Evolutionary conservation across 2,113 vertebrate genomes (phyloP), one percentile per base, ranked within the genome.

Genomic region (Fulica atra): DNA sequence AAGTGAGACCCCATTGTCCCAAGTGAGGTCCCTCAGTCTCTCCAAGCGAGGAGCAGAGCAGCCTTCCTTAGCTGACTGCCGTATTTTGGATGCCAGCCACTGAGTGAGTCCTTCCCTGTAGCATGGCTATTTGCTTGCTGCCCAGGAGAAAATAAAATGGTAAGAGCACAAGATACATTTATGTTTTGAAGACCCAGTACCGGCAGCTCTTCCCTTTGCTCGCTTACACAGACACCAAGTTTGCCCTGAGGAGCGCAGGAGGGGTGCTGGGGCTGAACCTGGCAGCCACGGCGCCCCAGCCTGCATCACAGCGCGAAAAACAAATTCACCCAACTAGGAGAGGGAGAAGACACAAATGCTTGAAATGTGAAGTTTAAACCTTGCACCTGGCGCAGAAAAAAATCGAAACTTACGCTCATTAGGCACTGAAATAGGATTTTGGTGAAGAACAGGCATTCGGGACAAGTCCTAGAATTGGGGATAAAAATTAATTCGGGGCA

Each of bases 21-120:
- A 11, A 15, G 50, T 16, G 31, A 93, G 59, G 51, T 59, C 35
- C 25, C 13, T 70, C 33, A 7, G 24, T 16, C 31, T 48, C 64
- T 33, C 1, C 0, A 65, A 5, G 4, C 7, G 3, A 64, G n/a
- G 70, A 92, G 36, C 2, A 0, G 42, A 69, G 29, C 19, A 33
- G 7, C 11, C 2, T 18, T 94, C 70, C 83, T 79, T 31, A 44
- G 57, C 65, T 76, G 20, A 35, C 42, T 25, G 48, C 48, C n/a
- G 74, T 40, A 6, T 44, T 95, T 84, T 92, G 86, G 83, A 78
- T 51, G 65, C 24, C 64, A 48, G 60, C 38, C 80, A 81, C 29
- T 26, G 38, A 36, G 10, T 1, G 31, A 68, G 56, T 40, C 82
- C 33, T 86, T 78, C 31, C 38, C 57, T 2, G 2, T 48, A 12